Base-by-base conservation (phyloP, 2,888 invertebrate species). In the Stratiomys singularior region DNA sequence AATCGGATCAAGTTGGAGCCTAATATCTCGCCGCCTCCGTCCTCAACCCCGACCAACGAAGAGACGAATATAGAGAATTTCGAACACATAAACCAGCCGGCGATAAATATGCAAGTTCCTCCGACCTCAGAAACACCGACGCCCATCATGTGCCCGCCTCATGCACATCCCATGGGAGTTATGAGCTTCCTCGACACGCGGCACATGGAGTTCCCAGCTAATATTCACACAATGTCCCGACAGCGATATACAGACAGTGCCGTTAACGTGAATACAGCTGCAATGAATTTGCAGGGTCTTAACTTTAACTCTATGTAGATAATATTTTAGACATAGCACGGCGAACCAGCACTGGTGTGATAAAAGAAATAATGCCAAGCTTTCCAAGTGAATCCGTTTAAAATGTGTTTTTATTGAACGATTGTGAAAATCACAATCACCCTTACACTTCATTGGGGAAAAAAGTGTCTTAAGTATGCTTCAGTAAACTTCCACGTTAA, bases 251-350 rank as follows among this genome's bases (percentile, higher is more conserved):
- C 87, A 64, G 88, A 88, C 81, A 85, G 85, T 79, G 84, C 86
- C 58, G 87, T 88, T 66, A 88, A 88, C 78, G 86, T 88, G 13
- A 91, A 90, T 86, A 88, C 88, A 82, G 88, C 90, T 63, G 91
- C 92, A 81, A 90, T 93, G 84, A 93, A 92, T 87, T 89, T 93
- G 84, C 91, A 93, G 84, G 92, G 92, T 81, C 90, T 94, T 80
- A 93, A 93, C 86, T 93, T 93, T 83, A 93, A 93, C 86, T 90
- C 77, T 52, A 77, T 77, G 58, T 77, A 77, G 76, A 77, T 77
- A 64, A 58, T 74, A 58, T 74, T 74, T 74, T 74, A 37, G 30
- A 58, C 60, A 25, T 60, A 25, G 23, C 23, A 60, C 52, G 52
- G 18, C 15, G 52, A 13, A n/a, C 52, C 52, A n/a, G 3, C 52